Evolutionary conservation across 2,797 vertebrate genomes (phyloP).

Genomic region (Carduelis carduelis): DNA sequence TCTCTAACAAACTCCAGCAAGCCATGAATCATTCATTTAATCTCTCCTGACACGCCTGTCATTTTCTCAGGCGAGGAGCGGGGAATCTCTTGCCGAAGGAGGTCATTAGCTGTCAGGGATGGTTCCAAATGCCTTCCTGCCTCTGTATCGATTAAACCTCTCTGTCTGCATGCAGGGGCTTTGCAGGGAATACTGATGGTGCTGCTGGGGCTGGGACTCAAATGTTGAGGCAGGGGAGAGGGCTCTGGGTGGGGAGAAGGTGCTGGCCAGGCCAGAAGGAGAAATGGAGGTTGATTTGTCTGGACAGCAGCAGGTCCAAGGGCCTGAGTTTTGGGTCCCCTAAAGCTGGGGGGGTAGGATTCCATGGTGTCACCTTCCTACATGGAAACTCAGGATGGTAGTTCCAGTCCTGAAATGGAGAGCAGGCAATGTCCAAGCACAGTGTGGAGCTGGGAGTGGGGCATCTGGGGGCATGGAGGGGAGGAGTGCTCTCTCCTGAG

Average conservation of each 20-base stretch:
- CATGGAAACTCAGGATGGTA: background rate
- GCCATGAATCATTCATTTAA: constrained; percentile 76
- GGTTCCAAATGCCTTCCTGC: constrained; percentile 72
- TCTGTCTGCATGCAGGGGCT: background rate
- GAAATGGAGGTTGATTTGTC: background rate
- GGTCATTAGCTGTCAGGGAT: constrained; percentile 75
- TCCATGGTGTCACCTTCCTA: background rate
- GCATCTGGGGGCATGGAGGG: background rate
- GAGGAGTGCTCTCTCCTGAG: background rate
- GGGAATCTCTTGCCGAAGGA: constrained; percentile 72
- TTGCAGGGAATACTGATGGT: constrained; percentile 65
- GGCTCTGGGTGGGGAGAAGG: background rate
- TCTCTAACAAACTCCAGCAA: constrained; percentile 70
- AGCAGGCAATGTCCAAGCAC: accelerated
- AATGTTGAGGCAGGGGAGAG: background rate
- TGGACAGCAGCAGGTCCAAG: background rate
- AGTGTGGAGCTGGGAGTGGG: background rate
- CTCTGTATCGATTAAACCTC: constrained; percentile 66
- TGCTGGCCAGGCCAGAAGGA: background rate
- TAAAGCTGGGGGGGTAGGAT: background rate
- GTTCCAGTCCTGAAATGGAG: background rate
- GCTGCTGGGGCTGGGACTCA: background rate
- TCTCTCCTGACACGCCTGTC: constrained; percentile 73
- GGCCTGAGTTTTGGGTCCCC: background rate
- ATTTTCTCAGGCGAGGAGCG: constrained; percentile 66